These are phyloP conservation scores for Leucoraja erinaceus DNA, from an alignment of 2,113 vertebrate genomes.

Conservation along the genomic window DNA sequence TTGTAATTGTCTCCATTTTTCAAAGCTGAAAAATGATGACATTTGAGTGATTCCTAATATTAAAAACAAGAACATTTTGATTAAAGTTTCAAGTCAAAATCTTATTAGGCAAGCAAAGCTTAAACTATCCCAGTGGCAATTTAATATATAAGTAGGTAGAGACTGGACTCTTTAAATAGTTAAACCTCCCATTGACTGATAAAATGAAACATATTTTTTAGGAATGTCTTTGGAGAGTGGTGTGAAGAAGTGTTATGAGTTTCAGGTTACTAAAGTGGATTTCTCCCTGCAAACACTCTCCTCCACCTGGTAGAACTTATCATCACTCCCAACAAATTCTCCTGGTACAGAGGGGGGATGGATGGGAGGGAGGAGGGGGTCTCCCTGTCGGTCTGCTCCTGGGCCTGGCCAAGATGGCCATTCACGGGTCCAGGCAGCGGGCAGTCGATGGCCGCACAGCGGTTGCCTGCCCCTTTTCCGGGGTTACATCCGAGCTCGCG, in stretches of 20 bases:
- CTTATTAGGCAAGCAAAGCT: not conserved
- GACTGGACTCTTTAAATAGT: not conserved
- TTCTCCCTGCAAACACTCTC: not conserved
- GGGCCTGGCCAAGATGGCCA: too few species aligned
- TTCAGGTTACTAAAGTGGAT: not conserved
- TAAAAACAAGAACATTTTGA: not conserved
- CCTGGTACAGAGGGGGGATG: too few species aligned
- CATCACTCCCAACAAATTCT: too few species aligned
- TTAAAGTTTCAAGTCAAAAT: not conserved
- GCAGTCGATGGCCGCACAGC: too few species aligned
- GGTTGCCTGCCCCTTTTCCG: too few species aligned
- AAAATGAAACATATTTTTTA: not conserved
- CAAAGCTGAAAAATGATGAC: not conserved
- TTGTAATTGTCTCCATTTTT: constrained; percentile 16
- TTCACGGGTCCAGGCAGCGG: too few species aligned
- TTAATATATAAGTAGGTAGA: not conserved
- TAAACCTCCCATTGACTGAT: not conserved
- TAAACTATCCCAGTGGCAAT: not conserved
- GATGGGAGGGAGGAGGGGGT: too few species aligned
- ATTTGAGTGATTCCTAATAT: constrained; percentile 29
- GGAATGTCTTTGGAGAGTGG: not conserved
- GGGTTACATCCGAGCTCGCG: too few species aligned
- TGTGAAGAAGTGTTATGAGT: not conserved
- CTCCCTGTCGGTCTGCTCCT: too few species aligned
- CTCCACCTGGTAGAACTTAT: too few species aligned